Conservation (phyloP, 2,113 vertebrate genomes). For the Candoia aspera region DNA sequence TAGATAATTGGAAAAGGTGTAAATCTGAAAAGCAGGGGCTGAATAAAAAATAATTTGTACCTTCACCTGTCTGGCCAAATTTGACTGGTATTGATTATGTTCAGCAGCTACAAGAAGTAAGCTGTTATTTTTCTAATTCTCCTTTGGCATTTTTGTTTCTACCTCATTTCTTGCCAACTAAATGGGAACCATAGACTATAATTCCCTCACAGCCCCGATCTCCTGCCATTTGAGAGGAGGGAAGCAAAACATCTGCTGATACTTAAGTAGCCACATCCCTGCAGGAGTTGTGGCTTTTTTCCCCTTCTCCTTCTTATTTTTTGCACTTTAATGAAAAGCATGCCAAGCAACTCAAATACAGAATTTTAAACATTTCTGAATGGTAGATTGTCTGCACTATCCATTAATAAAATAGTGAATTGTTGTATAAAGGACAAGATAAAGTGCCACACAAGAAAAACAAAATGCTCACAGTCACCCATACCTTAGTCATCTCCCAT, state of each 20-base stretch:
- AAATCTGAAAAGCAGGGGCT: slow-evolving; percentile 21
- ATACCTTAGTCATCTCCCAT: not conserved
- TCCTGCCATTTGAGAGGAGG: slow-evolving; percentile 22
- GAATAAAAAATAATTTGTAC: slow-evolving; percentile 14
- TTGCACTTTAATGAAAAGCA: not conserved
- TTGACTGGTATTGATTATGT: slow-evolving; percentile 35
- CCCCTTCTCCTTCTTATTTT: not conserved
- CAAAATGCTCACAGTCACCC: not conserved
- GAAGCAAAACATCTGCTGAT: not conserved
- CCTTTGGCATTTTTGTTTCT: slow-evolving; percentile 33
- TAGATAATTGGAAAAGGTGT: slow-evolving; percentile 5
- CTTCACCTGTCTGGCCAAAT: slow-evolving; percentile 10
- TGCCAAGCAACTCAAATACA: not conserved
- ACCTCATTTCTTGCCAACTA: slow-evolving; percentile 40
- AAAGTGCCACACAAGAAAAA: slow-evolving; percentile 14
- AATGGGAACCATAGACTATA: not conserved
- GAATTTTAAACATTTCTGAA: not conserved
- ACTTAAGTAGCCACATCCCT: not conserved
- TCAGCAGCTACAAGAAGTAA: slow-evolving; percentile 16
- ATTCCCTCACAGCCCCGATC: slow-evolving; percentile 12
- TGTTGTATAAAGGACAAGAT: not conserved
- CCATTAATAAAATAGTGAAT: slow-evolving; percentile 17
- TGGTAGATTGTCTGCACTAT: not conserved
- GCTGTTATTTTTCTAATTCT: slow-evolving; percentile 16
- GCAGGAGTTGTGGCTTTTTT: not conserved